Percentiles rank a stretch among this genome's conserved stretches.
Evolutionary conservation across 2,888 invertebrate genomes (phyloP).

Genomic region (Caenorhabditis afra): DNA sequence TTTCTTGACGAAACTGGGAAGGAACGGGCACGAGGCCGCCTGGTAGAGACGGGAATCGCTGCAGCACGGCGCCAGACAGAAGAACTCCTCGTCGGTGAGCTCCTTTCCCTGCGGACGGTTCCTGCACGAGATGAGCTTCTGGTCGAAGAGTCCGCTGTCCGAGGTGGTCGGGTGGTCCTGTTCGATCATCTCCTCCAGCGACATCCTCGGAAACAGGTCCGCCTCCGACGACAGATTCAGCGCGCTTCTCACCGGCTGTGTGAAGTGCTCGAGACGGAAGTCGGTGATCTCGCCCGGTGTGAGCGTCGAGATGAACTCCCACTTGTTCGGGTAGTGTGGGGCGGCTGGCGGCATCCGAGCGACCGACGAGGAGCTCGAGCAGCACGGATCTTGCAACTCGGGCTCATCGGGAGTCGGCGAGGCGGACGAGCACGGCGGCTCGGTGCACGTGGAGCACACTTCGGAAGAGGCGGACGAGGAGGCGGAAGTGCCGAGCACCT

Average conservation of each 20-base stretch:
- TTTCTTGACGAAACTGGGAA: conserved; percentile 33
- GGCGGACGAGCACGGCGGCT: background rate
- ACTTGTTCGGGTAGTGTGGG: conserved; percentile 38
- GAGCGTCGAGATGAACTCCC: conserved; percentile 41
- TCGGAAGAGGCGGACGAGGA: background rate
- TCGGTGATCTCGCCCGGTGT: conserved; percentile 16
- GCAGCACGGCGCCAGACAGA: conserved; percentile 49
- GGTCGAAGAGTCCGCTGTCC: conserved; percentile 25
- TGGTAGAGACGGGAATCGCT: conserved; percentile 35
- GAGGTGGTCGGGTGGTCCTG: conserved; percentile 48
- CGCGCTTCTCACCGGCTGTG: conserved; percentile 10
- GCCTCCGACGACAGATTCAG: conserved; percentile 25
- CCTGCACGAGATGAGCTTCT: conserved; percentile 32
- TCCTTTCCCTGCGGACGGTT: conserved; percentile 31
- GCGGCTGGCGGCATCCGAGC: background rate
- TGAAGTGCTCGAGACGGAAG: conserved; percentile 37
- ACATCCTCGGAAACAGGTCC: conserved; percentile 34
- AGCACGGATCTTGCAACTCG: conserved; percentile 11
- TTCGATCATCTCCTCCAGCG: conserved; percentile 48
- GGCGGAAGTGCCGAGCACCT: background rate
- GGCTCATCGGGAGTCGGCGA: background rate
- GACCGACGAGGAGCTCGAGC: conserved; percentile 4
- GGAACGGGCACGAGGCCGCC: conserved; percentile 38
- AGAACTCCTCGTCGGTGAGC: conserved; percentile 44
- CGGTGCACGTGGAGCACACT: background rate